Percentiles rank a stretch among this genome's conserved stretches.
Conservation (phyloP, 2,797 vertebrate genomes). For the Sebastes paucispinis region DNA sequence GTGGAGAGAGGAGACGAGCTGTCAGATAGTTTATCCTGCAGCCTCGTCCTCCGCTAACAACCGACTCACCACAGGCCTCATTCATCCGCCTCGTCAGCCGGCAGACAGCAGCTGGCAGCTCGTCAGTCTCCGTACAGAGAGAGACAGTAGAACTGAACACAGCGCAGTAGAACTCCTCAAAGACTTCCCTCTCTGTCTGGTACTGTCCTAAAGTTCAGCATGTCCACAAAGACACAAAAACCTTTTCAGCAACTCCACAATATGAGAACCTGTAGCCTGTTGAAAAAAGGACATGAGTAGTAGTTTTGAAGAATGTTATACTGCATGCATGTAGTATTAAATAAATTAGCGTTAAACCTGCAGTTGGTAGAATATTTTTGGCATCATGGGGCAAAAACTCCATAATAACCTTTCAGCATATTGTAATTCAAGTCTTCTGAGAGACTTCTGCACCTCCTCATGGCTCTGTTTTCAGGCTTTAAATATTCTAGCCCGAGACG, state of each 20-base stretch:
- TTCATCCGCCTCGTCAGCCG: conserved; percentile 33
- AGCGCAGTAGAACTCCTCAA: not conserved
- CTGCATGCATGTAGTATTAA: not conserved
- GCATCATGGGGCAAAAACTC: no score
- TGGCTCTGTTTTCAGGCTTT: no score
- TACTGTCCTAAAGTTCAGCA: not conserved
- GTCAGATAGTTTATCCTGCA: conserved; percentile 43
- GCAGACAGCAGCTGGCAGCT: conserved; percentile 33
- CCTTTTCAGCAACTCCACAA: not conserved
- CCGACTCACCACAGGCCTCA: conserved; percentile 35
- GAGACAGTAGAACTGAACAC: not conserved
- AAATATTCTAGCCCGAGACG: no score
- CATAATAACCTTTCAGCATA: no score
- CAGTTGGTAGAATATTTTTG: no score
- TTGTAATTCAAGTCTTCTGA: no score
- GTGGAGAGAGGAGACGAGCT: conserved; percentile 28
- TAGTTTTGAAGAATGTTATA: not conserved
- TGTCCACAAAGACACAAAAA: not conserved
- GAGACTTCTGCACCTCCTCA: not conserved
- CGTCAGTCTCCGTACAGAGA: conserved; percentile 5
- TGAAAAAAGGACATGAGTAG: not conserved
- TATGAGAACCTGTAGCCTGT: not conserved
- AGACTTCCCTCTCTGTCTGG: not conserved
- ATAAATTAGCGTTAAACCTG: not conserved
- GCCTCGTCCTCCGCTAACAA: conserved; percentile 35